Evolutionary conservation across 1,140 invertebrate species (phyloP), one percentile per base, ranked within the genome.

Genomic region (Anoplolepis gracilipes): DNA sequence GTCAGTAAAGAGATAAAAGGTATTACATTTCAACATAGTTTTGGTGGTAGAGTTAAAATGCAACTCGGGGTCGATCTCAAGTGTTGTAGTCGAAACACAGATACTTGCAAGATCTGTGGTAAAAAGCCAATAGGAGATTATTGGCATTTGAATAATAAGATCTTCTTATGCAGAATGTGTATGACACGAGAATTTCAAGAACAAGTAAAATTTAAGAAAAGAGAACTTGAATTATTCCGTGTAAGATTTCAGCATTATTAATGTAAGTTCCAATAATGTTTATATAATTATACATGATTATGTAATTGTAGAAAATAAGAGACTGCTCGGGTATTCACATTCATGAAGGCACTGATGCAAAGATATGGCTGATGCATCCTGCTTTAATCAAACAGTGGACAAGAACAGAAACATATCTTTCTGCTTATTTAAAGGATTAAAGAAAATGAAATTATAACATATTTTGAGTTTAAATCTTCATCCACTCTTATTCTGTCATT

Each of bases 281-380:
- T 30, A 55, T 72, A 33, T 30, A 81, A 62, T 16, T 75, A 25
- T 57, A 49, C 69, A 22, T 65, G 53, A 78, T 70, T 72, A 77
- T 88, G 30, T 77, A 42, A 85, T 82, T 81, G 65, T 77, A 95
- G 94, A 93, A 92, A 93, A 84, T 94, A 78, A 91, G 93, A 53
- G 92, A 94, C 36, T 95, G 93, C 84, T 94, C 93, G 1, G 78
- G 76, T 46, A 92, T 95, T 70, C 94, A 95, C 86, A 87, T 67
- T 36, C 94, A 95, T 61, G 91, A 93, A 69, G 91, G 90, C 25
- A 94, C 92, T 1, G 89, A 91, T 49, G 93, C 94, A 36, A 94
- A 93, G 84, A 89, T 90, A n/a, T 94, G 92, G 92, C 70, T 93
- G 8, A 91, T 93, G 59, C 89, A 92, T 88, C 92, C 93, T 39